Conservation (phyloP, 2,888 invertebrate genomes). For the Nebria brevicollis region DNA sequence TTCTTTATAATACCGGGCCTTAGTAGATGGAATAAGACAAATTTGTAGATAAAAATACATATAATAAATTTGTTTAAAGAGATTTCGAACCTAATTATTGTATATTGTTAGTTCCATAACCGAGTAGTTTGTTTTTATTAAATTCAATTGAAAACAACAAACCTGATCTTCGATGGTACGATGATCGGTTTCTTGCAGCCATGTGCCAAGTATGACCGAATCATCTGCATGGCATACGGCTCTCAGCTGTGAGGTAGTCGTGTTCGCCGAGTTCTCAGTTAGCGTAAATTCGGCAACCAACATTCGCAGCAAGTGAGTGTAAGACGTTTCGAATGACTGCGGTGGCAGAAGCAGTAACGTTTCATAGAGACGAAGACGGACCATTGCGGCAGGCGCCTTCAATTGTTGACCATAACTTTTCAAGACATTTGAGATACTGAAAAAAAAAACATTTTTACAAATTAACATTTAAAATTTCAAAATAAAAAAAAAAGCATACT, state of each 20-base stretch:
- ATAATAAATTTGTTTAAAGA: too few relatives aligned
- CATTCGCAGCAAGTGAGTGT: conserved; percentile 88
- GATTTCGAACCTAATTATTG: too few relatives aligned
- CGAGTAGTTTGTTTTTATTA: too few relatives aligned
- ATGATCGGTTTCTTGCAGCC: conserved; percentile 97
- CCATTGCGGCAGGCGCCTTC: conserved; percentile 94
- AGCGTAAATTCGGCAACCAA: conserved; percentile 95
- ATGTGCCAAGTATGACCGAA: conserved; percentile 91
- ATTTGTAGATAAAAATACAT: too few relatives aligned
- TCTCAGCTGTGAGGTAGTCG: conserved; percentile 84
- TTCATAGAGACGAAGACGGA: conserved; percentile 91
- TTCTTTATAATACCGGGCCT: too few relatives aligned
- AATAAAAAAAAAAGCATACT: conserved; percentile 69
- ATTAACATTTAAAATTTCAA: neutral
- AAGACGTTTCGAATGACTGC: conserved; percentile 83
- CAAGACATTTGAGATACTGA: conserved; percentile 82
- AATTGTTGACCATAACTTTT: conserved; percentile 91
- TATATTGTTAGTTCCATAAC: too few relatives aligned
- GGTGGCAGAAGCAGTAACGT: conserved; percentile 82
- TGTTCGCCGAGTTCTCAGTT: conserved; percentile 92
- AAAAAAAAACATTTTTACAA: conserved; percentile 51
- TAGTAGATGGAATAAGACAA: too few relatives aligned
- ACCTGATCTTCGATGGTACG: conserved; percentile 98
- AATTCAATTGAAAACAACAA: conserved; percentile 51
- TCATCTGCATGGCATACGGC: conserved; percentile 89